These are phyloP conservation scores for Isichthys henryi DNA, from an alignment of 2,113 vertebrate genomes.

Conservation along the genomic window DNA sequence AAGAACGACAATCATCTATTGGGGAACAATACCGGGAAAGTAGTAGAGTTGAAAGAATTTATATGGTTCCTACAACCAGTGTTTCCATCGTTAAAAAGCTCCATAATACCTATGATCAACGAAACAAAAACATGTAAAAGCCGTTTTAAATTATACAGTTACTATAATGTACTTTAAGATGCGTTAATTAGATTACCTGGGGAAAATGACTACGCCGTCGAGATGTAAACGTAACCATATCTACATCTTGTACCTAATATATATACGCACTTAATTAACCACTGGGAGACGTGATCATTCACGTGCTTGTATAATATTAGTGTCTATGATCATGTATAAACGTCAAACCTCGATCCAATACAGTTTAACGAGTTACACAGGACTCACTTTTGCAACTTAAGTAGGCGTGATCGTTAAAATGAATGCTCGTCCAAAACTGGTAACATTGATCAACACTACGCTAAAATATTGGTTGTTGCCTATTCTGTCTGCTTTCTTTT, in stretches of 20 bases:
- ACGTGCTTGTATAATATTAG: neutral
- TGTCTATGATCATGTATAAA: neutral
- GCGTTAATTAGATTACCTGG: neutral
- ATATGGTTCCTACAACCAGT: neutral
- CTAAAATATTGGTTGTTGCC: neutral
- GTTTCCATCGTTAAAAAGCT: neutral
- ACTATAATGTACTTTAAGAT: neutral
- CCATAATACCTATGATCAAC: neutral
- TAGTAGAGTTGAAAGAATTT: neutral
- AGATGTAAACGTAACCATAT: neutral
- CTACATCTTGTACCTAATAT: neutral
- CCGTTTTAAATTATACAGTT: neutral
- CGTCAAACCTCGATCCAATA: neutral
- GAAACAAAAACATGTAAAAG: neutral
- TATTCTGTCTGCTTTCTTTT: neutral
- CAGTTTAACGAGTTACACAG: neutral
- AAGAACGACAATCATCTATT: neutral
- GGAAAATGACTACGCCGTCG: neutral
- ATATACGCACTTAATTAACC: neutral
- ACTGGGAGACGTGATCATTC: neutral
- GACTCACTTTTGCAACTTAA: neutral
- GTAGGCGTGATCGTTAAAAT: neutral
- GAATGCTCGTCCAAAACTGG: neutral
- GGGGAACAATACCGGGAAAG: neutral
- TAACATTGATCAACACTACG: neutral